phyloP scores from a whole-genome alignment of 2,797 vertebrate species.

The Pyrocephalus nanus region DNA sequence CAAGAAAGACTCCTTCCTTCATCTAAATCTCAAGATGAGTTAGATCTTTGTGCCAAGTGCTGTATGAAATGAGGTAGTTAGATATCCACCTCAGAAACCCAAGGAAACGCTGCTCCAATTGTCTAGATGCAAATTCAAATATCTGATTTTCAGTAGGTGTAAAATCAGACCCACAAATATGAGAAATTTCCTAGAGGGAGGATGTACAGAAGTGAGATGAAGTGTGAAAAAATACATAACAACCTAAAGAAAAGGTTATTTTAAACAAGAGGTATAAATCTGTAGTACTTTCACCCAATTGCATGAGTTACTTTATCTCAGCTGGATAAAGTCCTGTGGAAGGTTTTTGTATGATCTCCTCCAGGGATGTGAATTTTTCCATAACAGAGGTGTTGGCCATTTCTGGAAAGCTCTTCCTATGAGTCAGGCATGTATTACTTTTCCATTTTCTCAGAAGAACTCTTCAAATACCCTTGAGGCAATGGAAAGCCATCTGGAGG shows the following conservation, averaged over 20 bases:
- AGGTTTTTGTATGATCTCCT: neutral
- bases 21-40: neutral
- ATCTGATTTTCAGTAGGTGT: neutral
- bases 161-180: neutral
- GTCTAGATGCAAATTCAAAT: neutral
- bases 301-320: slow-evolving; percentile 7
- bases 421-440: slow-evolving; percentile 44
- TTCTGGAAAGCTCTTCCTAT: slow-evolving; percentile 26
- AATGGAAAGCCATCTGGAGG: slow-evolving; percentile 66
- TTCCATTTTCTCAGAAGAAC: slow-evolving; percentile 64
- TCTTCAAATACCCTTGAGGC: slow-evolving; percentile 53
- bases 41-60: neutral
- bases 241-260: neutral
- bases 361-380: slow-evolving; percentile 37
- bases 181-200: neutral
- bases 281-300: neutral
- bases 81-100: neutral
- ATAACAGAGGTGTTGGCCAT: slow-evolving; percentile 54
- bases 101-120: neutral
- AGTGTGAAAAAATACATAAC: neutral
- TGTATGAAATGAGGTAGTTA: neutral
- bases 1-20: neutral
- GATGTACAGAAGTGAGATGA: neutral
- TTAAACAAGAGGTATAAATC: neutral
- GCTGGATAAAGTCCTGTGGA: neutral